Percentiles rank a stretch among this genome's conserved stretches.
Evolutionary conservation across 2,888 invertebrate genomes (phyloP).

Genomic region (Adela reaumurella): DNA sequence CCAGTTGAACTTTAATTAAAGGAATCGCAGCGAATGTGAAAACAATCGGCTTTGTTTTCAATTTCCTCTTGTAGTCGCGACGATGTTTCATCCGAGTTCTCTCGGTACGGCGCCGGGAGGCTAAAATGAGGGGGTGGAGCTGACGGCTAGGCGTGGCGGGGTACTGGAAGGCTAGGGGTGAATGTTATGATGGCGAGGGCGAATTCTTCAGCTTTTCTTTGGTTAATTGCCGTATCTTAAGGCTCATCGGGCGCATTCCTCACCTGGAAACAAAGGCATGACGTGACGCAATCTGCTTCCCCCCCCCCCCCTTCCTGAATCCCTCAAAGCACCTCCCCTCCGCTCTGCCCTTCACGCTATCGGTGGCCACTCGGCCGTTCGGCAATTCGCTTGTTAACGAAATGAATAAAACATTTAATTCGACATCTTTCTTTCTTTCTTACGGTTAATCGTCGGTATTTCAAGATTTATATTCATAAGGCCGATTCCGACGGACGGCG

Average conservation of each 20-base stretch:
- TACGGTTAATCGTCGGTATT: conserved; percentile 54
- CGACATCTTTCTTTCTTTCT: conserved; percentile 54
- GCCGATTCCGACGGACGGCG: conserved; percentile 17
- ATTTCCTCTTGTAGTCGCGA: not conserved
- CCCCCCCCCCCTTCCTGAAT: no score
- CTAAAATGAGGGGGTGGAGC: not conserved
- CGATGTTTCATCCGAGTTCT: not conserved
- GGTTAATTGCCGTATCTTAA: not conserved
- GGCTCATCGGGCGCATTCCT: not conserved
- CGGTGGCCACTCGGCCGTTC: conserved; percentile 31
- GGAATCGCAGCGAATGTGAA: not conserved
- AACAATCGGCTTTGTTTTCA: not conserved
- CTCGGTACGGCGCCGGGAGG: no score
- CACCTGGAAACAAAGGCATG: not conserved
- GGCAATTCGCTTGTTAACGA: conserved; percentile 55
- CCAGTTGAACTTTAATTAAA: not conserved
- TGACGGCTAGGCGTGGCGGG: not conserved
- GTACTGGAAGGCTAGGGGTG: not conserved
- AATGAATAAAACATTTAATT: conserved; percentile 57
- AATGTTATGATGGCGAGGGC: not conserved
- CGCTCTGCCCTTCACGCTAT: no score
- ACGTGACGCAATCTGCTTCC: no score
- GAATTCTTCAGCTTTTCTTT: not conserved
- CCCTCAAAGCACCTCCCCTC: no score
- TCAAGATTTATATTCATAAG: conserved; percentile 39